Conservation (phyloP, 23 tunicate species). For the Aplidium turbinatum region DNA sequence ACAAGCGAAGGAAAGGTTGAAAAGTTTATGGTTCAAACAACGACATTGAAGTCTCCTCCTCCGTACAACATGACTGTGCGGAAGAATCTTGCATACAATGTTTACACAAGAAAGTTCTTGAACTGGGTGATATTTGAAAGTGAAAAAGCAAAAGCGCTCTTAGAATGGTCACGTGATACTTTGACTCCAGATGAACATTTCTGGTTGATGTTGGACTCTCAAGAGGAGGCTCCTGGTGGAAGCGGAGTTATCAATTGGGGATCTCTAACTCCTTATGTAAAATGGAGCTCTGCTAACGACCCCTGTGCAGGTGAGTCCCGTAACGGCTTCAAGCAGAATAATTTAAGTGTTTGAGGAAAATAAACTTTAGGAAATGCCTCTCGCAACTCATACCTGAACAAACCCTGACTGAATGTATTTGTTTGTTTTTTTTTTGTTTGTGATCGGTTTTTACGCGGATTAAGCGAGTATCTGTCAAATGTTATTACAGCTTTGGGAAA, state of each 20-base stretch:
- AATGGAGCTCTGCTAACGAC: conserved; percentile 6
- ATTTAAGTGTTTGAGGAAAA: too few species aligned
- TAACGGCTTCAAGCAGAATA: too few species aligned
- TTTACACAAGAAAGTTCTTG: conserved; percentile 48
- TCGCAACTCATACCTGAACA: too few species aligned
- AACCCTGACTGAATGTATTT: too few species aligned
- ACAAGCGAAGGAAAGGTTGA: conserved; percentile 18
- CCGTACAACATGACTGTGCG: conserved; percentile 60
- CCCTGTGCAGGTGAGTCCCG: conserved; percentile 7
- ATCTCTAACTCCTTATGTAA: conserved; percentile 7
- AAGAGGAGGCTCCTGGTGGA: conserved; percentile 55
- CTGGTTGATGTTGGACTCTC: conserved; percentile 56
- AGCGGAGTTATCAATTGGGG: background rate
- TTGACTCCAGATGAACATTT: conserved; percentile 70
- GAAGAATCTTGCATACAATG: conserved; percentile 74
- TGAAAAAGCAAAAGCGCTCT: conserved; percentile 38
- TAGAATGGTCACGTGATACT: conserved; percentile 73
- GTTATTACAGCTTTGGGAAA: too few species aligned
- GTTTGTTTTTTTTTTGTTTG: too few species aligned
- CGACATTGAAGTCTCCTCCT: conserved; percentile 33
- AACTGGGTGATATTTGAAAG: conserved; percentile 62
- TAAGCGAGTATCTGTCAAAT: too few species aligned
- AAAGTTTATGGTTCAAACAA: conserved; percentile 21
- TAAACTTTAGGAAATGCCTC: too few species aligned
- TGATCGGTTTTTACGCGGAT: too few species aligned